Base-by-base conservation (phyloP, 2,888 invertebrate species). In the Gymnosoma rotundatum region DNA sequence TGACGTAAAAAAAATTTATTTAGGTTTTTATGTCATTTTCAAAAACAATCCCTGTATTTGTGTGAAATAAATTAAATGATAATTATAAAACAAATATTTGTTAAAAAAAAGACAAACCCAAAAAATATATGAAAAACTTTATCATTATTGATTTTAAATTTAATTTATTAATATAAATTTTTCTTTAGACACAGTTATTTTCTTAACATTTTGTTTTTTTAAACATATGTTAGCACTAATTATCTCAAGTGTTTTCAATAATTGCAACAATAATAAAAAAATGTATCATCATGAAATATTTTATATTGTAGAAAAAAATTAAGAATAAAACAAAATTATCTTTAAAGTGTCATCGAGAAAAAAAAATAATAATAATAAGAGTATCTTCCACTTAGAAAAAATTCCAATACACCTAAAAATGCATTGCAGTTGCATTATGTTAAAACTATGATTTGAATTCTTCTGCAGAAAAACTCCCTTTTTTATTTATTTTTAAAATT, bases 161-260 rank as follows among this genome's bases (percentile, higher is more conserved):
- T 36, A 45, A 38, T 25, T 60, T 25, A 2, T 58, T 50, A 42
- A 42, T 32, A 50, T 14, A 1, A 75, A 45, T 14, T 50, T 38
- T 36, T 36, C n/a, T 18, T 56, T 48, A n/a, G 6, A 25, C 32
- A 32, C n/a, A 8, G 38, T 8, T 48, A 66, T 36, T 25, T 48
- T 50, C 1, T 14, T 66, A 48, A 50, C 18, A 14, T 48, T 6
- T 36, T n/a, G 9, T 32, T 10, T 0, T 72, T 10, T 58, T 48
- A 21, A 48, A 38, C 36, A 61, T 21, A 42, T 64, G n/a, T 83
- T 73, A 70, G 54, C 38, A 36, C 56, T 63, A 73, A 76, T 72
- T 76, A 80, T 75, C 61, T 80, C 42, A 80, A 80, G 80, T 80
- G 73, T 78, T 64, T 61, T 45, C 12, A 58, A 69, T 58, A 69